Evolutionary conservation across 2,888 invertebrate species (phyloP), one percentile per base, ranked within the genome.

Genomic region (Drosophila diplacantha): DNA sequence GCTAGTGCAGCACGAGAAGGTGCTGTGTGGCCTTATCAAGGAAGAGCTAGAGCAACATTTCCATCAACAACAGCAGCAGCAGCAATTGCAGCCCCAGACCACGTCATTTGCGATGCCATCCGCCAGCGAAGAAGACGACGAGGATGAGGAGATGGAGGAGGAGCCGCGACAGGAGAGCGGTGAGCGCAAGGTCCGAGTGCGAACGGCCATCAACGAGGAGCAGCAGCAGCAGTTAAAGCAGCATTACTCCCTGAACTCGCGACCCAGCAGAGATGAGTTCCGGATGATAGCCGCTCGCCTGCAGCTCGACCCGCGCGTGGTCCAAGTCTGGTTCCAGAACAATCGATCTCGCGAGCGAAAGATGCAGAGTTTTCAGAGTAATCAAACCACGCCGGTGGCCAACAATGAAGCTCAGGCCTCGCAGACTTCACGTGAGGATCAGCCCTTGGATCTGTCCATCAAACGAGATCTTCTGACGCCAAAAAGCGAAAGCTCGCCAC

Each of bases 291-390:
- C 97, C 3, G 92, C 94, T 20, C 91, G 90, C 64, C 90, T 93
- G 39, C 93, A 93, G 53, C 92, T 93, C 77, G 93, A 93, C 57
- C 93, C 93, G 39, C 90, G 95, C 59, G 95, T 95, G 2, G 94
- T 95, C 5, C 94, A 97, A 90, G 98, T 97, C 7, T 98, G 98
- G 97, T 98, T 98, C 87, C 98, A 98, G 89, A 98, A 98, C 87
- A 96, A 95, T 72, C 91, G 97, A 71, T 97, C 97, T 0, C 91
- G 96, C 53, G 96, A 96, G 84, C 92, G 96, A 46, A 91, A 96
- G 74, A 87, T 92, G 88, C 90, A 90, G 35, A 90, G 72, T 46
- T 84, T 74, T 53, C 70, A 69, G 9, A 65, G 46, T 55, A 62
- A 39, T 47, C 55, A 50, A 18, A 60, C 53, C 59, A 63, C 54